Base-by-base conservation (phyloP, 2,797 vertebrate genomes). In the Sebastes vulpes region DNA sequence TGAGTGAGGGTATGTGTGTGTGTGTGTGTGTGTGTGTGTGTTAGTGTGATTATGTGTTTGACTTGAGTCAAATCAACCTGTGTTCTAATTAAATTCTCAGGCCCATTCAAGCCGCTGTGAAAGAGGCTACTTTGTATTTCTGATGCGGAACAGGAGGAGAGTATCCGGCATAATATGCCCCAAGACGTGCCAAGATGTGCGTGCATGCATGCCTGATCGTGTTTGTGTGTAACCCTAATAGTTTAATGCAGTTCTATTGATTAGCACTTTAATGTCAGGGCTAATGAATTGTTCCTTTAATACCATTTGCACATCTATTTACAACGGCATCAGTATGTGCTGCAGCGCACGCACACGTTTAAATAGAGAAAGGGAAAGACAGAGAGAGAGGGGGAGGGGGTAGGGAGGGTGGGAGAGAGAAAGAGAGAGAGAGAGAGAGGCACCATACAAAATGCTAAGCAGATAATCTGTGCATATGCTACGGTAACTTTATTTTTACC, bases 211-310 rank as follows among this genome's bases (percentile, higher is more conserved):
- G 83, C 72, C 69, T 35, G 46, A 77, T 65, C 42, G 61, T 63
- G 70, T 68, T 71, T 82, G 88, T 84, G 87, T 91, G 92, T 82
- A 92, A 87, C 85, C 75, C 86, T 96, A 95, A 96, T 95, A 93
- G 95, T 95, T 96, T 95, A 96, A 96, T 96, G 96, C 94, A 94
- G 91, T 91, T 92, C 89, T 95, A 96, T 96, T 96, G 96, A 97
- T 96, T 95, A 94, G 92, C 89, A 93, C 94, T 95, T 96, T 94
- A 94, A 95, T 94, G 94, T 91, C 91, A 92, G 74, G 87, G 85
- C 91, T 96, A 96, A 96, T 96, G 90, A 96, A 96, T 96, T 91
- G 95, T 95, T 95, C 89, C 93, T 94, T 95, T 96, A 96, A 96
- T 95, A 92, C 90, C 83, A 87, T 95, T 95, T 93, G 92, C 91